Evolutionary conservation across 1,140 invertebrate species (phyloP).

Genomic region (Teleogryllus occipitalis): DNA sequence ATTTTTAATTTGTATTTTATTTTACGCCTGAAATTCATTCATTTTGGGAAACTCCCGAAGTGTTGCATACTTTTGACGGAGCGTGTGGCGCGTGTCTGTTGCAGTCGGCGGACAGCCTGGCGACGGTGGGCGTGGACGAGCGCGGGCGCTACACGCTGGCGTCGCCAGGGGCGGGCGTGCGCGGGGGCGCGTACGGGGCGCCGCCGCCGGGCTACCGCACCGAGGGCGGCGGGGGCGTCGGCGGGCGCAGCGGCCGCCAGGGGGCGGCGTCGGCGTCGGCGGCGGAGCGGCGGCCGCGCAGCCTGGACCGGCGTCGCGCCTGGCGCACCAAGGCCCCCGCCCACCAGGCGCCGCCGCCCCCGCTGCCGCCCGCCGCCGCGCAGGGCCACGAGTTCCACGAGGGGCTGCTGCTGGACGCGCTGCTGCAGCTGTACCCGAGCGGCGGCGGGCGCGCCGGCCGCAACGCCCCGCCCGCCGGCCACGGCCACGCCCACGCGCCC

Average conservation of each 20-base stretch:
- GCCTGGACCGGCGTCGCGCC: conserved; percentile 21
- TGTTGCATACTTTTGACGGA: no score
- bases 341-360: background rate
- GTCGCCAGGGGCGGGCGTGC: conserved; percentile 22
- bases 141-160: conserved; percentile 28
- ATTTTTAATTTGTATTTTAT: no score
- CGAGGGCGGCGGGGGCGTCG: conserved; percentile 14
- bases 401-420: conserved; percentile 54
- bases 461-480: conserved; percentile 25
- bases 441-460: conserved; percentile 36
- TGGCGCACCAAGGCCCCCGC: conserved; percentile 4
- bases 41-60: no score
- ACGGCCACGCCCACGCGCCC: conserved; percentile 20
- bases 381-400: conserved; percentile 52
- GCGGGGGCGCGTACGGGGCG: background rate
- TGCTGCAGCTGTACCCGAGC: conserved; percentile 50
- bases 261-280: background rate
- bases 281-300: conserved; percentile 13
- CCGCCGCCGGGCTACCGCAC: background rate
- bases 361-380: conserved; percentile 19
- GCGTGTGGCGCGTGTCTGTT: background rate
- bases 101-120: conserved; percentile 15
- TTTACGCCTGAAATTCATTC: no score
- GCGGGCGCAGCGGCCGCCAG: conserved; percentile 1
- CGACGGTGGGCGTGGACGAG: conserved; percentile 26